Evolutionary conservation across 2,888 invertebrate genomes (phyloP).

Genomic region (Oeneis ivallda): DNA sequence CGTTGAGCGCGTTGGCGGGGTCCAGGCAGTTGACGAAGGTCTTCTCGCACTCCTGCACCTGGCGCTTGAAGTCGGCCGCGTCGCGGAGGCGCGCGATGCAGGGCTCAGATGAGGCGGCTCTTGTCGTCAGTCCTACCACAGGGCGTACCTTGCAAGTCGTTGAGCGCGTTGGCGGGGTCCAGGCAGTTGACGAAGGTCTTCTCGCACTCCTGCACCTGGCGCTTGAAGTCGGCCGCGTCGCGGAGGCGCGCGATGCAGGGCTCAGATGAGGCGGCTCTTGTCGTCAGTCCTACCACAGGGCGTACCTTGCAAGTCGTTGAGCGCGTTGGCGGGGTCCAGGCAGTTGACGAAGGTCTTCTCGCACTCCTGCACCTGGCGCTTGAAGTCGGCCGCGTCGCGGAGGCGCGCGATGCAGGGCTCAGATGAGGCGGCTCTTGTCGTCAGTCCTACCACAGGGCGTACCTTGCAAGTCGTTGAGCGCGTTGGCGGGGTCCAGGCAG

Average conservation of each 20-base stretch:
- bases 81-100: conserved; percentile 72
- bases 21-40: conserved; percentile 68
- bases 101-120: conserved; percentile 71
- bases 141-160: conserved; percentile 51
- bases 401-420: conserved; percentile 72
- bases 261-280: conserved; percentile 73
- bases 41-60: conserved; percentile 71
- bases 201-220: conserved; percentile 72
- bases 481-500: conserved; percentile 59
- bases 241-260: conserved; percentile 70
- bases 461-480: conserved; percentile 48
- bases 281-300: no score
- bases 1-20: conserved; percentile 47
- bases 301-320: conserved; percentile 49
- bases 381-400: conserved; percentile 72
- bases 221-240: conserved; percentile 70
- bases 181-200: conserved; percentile 67
- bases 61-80: conserved; percentile 69
- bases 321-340: conserved; percentile 56
- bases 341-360: conserved; percentile 70
- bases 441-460: no score
- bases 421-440: conserved; percentile 72
- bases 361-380: conserved; percentile 68
- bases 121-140: no score
- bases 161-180: conserved; percentile 52